Evolutionary conservation across 2,888 invertebrate species (phyloP), one percentile per base, ranked within the genome.

Genomic region (Mechanitis messenoides): DNA sequence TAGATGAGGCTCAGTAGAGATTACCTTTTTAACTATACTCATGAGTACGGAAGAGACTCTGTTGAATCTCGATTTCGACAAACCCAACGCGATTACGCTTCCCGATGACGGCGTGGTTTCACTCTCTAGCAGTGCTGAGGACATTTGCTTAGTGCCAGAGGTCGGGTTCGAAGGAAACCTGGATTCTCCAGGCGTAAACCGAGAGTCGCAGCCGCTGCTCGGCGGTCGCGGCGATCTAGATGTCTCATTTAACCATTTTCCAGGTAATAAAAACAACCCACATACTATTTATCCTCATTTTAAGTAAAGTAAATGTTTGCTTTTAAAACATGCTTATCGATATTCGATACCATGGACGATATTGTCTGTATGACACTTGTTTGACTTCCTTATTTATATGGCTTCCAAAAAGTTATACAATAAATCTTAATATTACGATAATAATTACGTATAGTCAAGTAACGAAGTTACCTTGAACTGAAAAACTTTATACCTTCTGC

Each of bases 121-220:
- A 71, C 83, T 92, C 78, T 92, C 92, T 70, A 90, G 87, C 82
- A 91, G 91, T 78, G 83, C 88, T 64, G 93, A 95, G 83, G 95
- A 95, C 84, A 93, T 94, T 83, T 92, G 93, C 83, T 90, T 94
- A 83, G 93, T 96, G 75, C 96, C 96, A 72, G 96, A 96, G 87
- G 93, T 96, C 73, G 93, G 93, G 71, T 96, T 96, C 85, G 95
- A 94, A 87, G 92, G 94, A 87, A 93, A 93, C 91, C 93, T 95
- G 94, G 96, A 96, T 93, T 94, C 95, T 59, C 93, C 95, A 80
- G 94, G 95, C 68, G 92, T 93, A 68, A 95, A 95, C 89, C 93
- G 97, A 79, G 98, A 98, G 92, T 96, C 96, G 89, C 97, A 98
- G 91, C 98, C 98, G 82, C 93, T 98, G 71, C 92, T 98, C 59